phyloP scores from a whole-genome alignment of 2,888 invertebrate species.

The Oscheius sp. region DNA sequence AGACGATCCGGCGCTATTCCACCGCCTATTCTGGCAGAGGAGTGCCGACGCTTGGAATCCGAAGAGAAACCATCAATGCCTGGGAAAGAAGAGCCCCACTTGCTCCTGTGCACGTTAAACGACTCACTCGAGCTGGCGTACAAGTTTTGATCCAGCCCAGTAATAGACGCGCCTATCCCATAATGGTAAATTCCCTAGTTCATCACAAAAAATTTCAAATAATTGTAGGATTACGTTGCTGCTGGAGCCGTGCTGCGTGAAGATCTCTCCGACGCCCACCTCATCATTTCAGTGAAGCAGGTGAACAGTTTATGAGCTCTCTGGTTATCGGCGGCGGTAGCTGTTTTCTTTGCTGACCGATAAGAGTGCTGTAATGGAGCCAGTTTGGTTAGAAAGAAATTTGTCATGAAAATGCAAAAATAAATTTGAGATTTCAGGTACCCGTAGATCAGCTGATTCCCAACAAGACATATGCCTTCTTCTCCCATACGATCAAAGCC shows the following conservation, averaged over 20 bases:
- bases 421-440: slow-evolving; percentile 41
- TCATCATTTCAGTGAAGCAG: slow-evolving; percentile 97
- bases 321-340: background rate
- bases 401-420: background rate
- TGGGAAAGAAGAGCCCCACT: slow-evolving; percentile 86
- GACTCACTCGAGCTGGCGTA: slow-evolving; percentile 85
- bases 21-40: slow-evolving; percentile 32
- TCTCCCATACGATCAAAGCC: slow-evolving; percentile 99
- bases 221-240: slow-evolving; percentile 82
- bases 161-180: slow-evolving; percentile 94
- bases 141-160: slow-evolving; percentile 97
- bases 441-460: slow-evolving; percentile 86
- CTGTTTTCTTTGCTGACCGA: background rate
- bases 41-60: slow-evolving; percentile 56
- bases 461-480: slow-evolving; percentile 96
- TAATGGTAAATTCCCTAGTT: slow-evolving; percentile 78
- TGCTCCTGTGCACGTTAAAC: slow-evolving; percentile 87
- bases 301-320: too few species aligned
- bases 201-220: background rate
- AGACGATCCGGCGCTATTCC: slow-evolving; percentile 11
- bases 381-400: background rate
- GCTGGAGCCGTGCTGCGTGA: slow-evolving; percentile 93
- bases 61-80: slow-evolving; percentile 74
- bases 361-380: background rate
- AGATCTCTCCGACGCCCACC: slow-evolving; percentile 92